These are phyloP conservation scores for Lordiphosa andalusiaca DNA, from an alignment of 2,888 invertebrate species.

Conservation along the genomic window DNA sequence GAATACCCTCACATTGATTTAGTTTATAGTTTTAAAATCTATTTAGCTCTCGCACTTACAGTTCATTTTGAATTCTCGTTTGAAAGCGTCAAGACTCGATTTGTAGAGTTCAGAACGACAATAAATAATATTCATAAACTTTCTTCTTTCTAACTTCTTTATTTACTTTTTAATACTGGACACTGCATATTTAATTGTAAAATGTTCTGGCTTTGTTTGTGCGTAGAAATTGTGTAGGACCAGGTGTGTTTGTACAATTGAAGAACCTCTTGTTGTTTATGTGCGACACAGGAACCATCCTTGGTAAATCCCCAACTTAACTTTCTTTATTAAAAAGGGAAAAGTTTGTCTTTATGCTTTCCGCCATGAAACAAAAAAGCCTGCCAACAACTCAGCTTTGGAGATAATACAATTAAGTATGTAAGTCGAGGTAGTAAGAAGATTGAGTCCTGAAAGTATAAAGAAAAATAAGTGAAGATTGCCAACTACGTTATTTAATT, in stretches of 20 bases:
- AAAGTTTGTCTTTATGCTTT: conserved; percentile 21
- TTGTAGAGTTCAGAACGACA: too few species aligned
- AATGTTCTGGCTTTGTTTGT: too few species aligned
- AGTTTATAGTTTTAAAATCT: too few species aligned
- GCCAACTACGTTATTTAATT: conserved; percentile 6
- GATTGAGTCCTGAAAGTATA: conserved; percentile 2
- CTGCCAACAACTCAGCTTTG: background rate
- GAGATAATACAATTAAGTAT: conserved; percentile 1
- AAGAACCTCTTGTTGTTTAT: conserved; percentile 1
- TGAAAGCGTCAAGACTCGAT: too few species aligned
- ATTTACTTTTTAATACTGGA: too few species aligned
- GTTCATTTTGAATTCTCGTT: too few species aligned
- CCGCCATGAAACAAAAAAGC: conserved; percentile 14
- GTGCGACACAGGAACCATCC: background rate
- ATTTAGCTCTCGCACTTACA: too few species aligned
- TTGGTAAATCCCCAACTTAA: background rate
- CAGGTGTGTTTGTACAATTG: background rate
- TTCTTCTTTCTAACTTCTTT: too few species aligned
- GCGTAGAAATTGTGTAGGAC: background rate
- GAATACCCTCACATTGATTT: too few species aligned
- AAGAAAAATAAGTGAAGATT: background rate
- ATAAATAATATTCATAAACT: too few species aligned
- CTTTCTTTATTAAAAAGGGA: conserved; percentile 1
- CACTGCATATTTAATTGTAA: too few species aligned
- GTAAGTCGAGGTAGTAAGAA: background rate